Evolutionary conservation across 2,113 vertebrate genomes (phyloP).

Genomic region (Oriolus oriolus): DNA sequence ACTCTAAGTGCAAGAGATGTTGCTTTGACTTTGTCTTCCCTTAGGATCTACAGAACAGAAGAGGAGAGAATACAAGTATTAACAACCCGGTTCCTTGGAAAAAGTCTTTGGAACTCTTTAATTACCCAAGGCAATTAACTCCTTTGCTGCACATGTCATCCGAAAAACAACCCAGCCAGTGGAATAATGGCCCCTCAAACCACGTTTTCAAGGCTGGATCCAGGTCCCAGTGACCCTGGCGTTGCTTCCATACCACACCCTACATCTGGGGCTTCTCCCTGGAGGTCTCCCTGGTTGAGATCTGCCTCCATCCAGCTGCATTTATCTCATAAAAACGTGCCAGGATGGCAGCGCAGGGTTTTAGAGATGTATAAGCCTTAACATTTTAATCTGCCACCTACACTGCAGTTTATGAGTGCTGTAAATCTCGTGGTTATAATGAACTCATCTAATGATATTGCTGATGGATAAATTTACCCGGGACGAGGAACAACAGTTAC

Average conservation of each 20-base stretch:
- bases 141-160: not conserved
- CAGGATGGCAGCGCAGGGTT: not conserved
- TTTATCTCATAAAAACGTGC: not conserved
- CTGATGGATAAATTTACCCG: constrained; percentile 63
- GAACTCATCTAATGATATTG: constrained; percentile 69
- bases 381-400: constrained; percentile 69
- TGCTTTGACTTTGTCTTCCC: constrained; percentile 49
- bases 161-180: constrained; percentile 26
- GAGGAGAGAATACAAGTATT: constrained; percentile 2
- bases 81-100: constrained; percentile 1
- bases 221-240: not conserved
- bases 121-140: constrained; percentile 48
- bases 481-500: constrained; percentile 53
- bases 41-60: constrained; percentile 27
- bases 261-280: not conserved
- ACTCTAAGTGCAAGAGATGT: not conserved
- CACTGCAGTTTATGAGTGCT: constrained; percentile 63
- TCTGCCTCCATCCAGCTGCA: not conserved
- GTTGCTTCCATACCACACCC: not conserved
- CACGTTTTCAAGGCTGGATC: not conserved
- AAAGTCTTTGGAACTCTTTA: constrained; percentile 57
- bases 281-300: not conserved
- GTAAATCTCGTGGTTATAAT: constrained; percentile 64
- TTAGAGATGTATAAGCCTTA: constrained; percentile 45
- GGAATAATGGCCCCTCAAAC: constrained; percentile 39